Conservation (phyloP, 2,888 invertebrate species). For the Electrophaes corylata region DNA sequence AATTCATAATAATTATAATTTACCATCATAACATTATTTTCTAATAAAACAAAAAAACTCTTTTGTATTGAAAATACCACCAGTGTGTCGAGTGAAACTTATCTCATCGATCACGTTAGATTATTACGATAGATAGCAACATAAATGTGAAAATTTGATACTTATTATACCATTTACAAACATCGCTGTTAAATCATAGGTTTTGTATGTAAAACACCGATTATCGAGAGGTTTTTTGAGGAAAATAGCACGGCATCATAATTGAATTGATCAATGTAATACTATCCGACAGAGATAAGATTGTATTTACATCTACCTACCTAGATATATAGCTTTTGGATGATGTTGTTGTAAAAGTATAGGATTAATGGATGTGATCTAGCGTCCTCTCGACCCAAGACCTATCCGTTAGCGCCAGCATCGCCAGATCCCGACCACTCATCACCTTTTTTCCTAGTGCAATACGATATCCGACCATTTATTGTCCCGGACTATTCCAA, state of each 20-base stretch:
- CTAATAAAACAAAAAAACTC: background rate
- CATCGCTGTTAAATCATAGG: constrained; percentile 21
- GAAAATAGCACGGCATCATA: constrained; percentile 53
- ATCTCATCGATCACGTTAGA: constrained; percentile 29
- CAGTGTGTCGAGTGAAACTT: constrained; percentile 33
- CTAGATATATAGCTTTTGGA: background rate
- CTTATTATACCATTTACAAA: constrained; percentile 30
- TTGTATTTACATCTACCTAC: too few relatives aligned
- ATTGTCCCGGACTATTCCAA: constrained; percentile 69
- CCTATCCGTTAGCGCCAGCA: constrained; percentile 73
- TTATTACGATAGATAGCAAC: constrained; percentile 23
- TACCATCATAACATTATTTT: background rate
- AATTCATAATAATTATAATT: too few relatives aligned
- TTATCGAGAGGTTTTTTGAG: constrained; percentile 17
- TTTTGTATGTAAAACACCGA: constrained; percentile 18
- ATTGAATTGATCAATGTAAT: constrained; percentile 60
- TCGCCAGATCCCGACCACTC: constrained; percentile 66
- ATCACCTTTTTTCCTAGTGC: constrained; percentile 79
- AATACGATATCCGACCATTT: constrained; percentile 81
- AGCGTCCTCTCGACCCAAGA: constrained; percentile 48
- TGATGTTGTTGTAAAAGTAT: constrained; percentile 39
- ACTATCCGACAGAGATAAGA: constrained; percentile 50
- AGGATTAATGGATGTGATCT: constrained; percentile 60
- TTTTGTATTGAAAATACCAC: constrained; percentile 4
- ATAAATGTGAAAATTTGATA: constrained; percentile 19